phyloP scores from a whole-genome alignment of 2,888 invertebrate genomes.

The Mesochorus sp. region DNA sequence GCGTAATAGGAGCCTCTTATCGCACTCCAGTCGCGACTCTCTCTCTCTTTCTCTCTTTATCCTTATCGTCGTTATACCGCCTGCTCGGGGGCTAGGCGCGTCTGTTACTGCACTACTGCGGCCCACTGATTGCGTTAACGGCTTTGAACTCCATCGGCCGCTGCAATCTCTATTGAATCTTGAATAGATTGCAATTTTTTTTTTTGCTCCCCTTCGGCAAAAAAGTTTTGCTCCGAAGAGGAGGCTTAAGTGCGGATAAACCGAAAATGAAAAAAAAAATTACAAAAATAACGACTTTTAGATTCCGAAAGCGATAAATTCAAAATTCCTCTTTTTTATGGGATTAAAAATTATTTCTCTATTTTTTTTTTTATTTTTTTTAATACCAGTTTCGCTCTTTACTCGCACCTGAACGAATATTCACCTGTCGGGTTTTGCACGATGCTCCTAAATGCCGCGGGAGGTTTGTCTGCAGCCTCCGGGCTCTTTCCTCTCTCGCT shows the following conservation, averaged over 20 bases:
- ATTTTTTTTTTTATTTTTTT: constrained; percentile 1
- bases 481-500: constrained; percentile 25
- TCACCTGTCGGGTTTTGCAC: constrained; percentile 42
- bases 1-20: constrained; percentile 41
- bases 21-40: constrained; percentile 25
- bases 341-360: not conserved
- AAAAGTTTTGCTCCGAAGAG: too few species aligned
- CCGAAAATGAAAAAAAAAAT: too few species aligned
- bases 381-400: constrained; percentile 4
- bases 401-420: constrained; percentile 34
- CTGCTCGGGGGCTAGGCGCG: too few species aligned
- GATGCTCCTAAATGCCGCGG: constrained; percentile 19
- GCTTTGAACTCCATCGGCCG: too few species aligned
- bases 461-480: constrained; percentile 51
- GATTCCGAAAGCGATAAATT: too few species aligned
- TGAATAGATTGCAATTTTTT: too few species aligned
- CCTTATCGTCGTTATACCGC: constrained; percentile 8
- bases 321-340: not conserved
- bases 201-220: too few species aligned
- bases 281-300: too few species aligned
- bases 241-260: too few species aligned
- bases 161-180: too few species aligned
- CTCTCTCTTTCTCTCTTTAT: constrained; percentile 30
- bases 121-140: too few species aligned
- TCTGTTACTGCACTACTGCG: not conserved